Conservation (phyloP, 1,140 invertebrate species). For the Drosophila guanche region DNA sequence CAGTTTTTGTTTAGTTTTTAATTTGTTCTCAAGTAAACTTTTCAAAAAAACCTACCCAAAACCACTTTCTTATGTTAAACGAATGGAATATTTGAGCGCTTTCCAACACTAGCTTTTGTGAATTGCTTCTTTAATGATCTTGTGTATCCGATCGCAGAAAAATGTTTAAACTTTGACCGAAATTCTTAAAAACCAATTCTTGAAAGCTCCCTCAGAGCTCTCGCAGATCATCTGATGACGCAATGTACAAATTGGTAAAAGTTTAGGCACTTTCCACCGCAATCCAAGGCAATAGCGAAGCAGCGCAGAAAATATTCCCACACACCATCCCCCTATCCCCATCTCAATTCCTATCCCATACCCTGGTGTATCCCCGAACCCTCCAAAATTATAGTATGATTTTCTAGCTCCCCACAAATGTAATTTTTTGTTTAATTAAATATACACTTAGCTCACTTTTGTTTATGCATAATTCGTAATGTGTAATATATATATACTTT, state of each 20-base stretch:
- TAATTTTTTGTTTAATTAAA: slow-evolving; percentile 49
- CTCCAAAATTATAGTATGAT: slow-evolving; percentile 46
- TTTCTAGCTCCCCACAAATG: slow-evolving; percentile 17
- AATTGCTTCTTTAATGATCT: slow-evolving; percentile 31
- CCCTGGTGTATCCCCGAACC: neutral
- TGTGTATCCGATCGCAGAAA: slow-evolving; percentile 46
- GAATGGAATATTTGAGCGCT: slow-evolving; percentile 53
- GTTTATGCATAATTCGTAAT: slow-evolving; percentile 74
- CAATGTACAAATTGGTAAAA: slow-evolving; percentile 83
- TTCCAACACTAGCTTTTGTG: neutral
- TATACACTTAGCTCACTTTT: slow-evolving; percentile 70
- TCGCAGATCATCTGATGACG: slow-evolving; percentile 84
- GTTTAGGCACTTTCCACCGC: slow-evolving; percentile 70
- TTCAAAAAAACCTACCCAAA: slow-evolving; percentile 22
- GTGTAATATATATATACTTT: slow-evolving; percentile 77
- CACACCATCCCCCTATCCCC: neutral
- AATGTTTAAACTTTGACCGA: slow-evolving; percentile 72
- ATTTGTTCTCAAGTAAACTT: slow-evolving; percentile 40
- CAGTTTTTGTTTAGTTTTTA: slow-evolving; percentile 71
- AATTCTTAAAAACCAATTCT: slow-evolving; percentile 76
- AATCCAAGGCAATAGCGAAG: slow-evolving; percentile 24
- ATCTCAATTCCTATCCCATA: too few species aligned
- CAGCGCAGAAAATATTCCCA: slow-evolving; percentile 62
- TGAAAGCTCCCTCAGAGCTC: slow-evolving; percentile 75
- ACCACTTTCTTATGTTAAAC: slow-evolving; percentile 33